These are phyloP conservation scores for Neoascia interrupta DNA, from an alignment of 2,888 invertebrate genomes.

Conservation along the genomic window DNA sequence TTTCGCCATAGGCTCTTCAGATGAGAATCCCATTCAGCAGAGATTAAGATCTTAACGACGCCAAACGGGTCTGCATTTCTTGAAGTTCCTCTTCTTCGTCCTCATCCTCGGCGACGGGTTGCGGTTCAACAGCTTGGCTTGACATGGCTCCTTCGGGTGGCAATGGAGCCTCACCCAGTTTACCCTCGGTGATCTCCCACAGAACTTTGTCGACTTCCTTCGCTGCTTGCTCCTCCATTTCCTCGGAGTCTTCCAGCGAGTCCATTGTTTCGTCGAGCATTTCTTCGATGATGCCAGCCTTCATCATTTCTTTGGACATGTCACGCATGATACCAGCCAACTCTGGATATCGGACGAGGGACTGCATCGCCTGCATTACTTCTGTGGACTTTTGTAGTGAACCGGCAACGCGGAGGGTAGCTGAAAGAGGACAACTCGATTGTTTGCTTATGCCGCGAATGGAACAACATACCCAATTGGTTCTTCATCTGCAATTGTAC, in stretches of 20 bases:
- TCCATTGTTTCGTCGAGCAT: conserved; percentile 99
- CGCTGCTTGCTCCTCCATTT: conserved; percentile 97
- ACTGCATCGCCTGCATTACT: conserved; percentile 99
- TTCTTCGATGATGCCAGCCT: conserved; percentile 98
- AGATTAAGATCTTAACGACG: conserved; percentile 91
- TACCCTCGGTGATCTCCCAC: conserved; percentile 94
- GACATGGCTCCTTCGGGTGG: conserved; percentile 84
- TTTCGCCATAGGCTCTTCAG: background rate
- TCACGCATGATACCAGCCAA: conserved; percentile 98
- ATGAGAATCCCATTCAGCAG: background rate
- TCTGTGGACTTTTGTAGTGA: conserved; percentile 96
- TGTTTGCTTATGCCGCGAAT: background rate
- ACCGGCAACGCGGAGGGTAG: conserved; percentile 96
- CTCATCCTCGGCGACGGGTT: conserved; percentile 80
- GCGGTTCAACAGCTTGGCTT: conserved; percentile 81
- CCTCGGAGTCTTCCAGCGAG: conserved; percentile 93
- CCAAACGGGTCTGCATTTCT: conserved; percentile 93
- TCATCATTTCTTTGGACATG: conserved; percentile 99
- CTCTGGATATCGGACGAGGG: conserved; percentile 93
- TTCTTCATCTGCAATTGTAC: conserved; percentile 99
- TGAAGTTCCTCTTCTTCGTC: conserved; percentile 90
- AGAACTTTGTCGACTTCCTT: conserved; percentile 95
- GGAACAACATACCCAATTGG: conserved; percentile 87
- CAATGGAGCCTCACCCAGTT: conserved; percentile 94
- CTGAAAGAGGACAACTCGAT: conserved; percentile 81